Evolutionary conservation across 1,140 invertebrate genomes (phyloP).

Genomic region (Harlomillsia oculata): DNA sequence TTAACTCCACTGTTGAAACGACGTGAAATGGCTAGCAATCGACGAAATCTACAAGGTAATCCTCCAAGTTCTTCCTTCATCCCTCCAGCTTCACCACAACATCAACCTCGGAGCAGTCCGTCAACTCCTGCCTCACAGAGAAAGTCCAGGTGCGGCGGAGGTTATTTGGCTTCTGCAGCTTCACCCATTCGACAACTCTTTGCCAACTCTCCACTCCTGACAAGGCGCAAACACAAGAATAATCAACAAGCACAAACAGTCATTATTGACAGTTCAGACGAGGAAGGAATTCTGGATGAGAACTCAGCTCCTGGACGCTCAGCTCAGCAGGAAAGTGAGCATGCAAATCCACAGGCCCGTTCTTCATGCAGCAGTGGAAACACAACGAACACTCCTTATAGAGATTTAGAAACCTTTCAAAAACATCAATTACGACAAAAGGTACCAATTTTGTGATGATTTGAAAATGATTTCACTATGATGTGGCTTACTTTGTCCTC

Average conservation of each 20-base stretch:
- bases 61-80: constrained; percentile 25
- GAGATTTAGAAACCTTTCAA: constrained; percentile 86
- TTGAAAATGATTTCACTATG: no score
- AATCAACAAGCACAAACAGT: constrained; percentile 10
- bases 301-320: no score
- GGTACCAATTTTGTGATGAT: no score
- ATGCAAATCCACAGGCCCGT: not conserved
- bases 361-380: not conserved
- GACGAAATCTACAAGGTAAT: constrained; percentile 3
- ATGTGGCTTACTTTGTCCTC: not conserved
- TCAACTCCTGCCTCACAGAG: constrained; percentile 21
- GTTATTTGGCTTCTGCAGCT: constrained; percentile 30
- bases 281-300: constrained; percentile 17
- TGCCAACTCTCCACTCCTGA: constrained; percentile 30
- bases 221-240: constrained; percentile 19
- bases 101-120: constrained; percentile 24
- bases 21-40: constrained; percentile 16
- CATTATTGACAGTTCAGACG: constrained; percentile 30
- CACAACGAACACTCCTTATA: constrained; percentile 45
- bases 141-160: constrained; percentile 11
- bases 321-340: no score
- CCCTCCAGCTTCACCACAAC: constrained; percentile 29
- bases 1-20: constrained; percentile 26
- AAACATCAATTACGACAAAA: constrained; percentile 88
- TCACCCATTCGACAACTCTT: constrained; percentile 34